Evolutionary conservation across 2,797 vertebrate species (phyloP).

Genomic region (Phoxinus dragarum): DNA sequence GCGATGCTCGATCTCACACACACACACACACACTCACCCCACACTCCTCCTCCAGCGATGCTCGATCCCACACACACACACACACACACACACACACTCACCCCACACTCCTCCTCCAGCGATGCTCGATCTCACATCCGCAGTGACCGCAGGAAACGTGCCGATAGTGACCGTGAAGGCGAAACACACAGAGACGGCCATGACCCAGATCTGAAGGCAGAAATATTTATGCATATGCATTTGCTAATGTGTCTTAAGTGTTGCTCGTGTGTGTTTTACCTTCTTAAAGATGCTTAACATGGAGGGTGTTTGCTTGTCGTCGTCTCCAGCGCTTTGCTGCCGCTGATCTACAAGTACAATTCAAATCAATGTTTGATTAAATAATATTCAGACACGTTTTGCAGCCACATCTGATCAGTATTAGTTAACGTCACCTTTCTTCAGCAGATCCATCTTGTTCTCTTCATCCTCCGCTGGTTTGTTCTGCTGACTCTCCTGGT

Average conservation of each 20-base stretch:
- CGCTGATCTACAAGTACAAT: constrained; percentile 47
- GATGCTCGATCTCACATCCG: constrained; percentile 77
- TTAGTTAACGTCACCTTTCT: constrained; percentile 74
- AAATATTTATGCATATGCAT: background rate
- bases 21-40: constrained; percentile 64
- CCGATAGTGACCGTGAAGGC: constrained; percentile 89
- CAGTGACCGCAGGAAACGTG: constrained; percentile 85
- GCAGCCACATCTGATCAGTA: background rate
- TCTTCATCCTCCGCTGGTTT: constrained; percentile 10
- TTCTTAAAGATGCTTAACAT: constrained; percentile 84
- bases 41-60: constrained; percentile 73
- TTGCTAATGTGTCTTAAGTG: background rate
- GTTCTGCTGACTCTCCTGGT: constrained; percentile 72
- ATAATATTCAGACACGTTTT: background rate
- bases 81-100: constrained; percentile 84
- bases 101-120: constrained; percentile 80
- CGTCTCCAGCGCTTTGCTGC: background rate
- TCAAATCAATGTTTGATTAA: background rate
- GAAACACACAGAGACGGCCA: constrained; percentile 85
- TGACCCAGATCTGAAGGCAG: constrained; percentile 84
- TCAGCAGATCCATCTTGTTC: constrained; percentile 75
- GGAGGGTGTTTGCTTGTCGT: constrained; percentile 61
- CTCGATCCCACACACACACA: constrained; percentile 62
- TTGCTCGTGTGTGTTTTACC: constrained; percentile 65
- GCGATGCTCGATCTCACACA: too few relatives aligned